Evolutionary conservation across 2,113 vertebrate species (phyloP).

Genomic region (Aepyceros melampus): DNA sequence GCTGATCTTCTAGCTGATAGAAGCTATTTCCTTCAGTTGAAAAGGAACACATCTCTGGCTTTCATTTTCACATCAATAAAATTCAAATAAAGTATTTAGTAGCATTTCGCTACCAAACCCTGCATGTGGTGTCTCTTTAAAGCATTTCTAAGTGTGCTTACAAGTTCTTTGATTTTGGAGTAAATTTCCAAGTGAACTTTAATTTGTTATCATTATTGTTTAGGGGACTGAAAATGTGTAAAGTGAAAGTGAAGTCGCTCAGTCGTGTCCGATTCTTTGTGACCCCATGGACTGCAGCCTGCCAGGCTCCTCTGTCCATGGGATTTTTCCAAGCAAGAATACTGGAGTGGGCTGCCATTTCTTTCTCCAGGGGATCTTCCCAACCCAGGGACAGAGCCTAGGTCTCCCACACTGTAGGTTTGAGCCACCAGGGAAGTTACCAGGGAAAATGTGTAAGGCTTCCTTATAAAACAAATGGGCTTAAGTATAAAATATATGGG

Average conservation of each 20-base stretch:
- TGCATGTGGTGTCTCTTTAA: neutral
- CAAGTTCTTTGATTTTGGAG: neutral
- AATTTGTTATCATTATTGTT: neutral
- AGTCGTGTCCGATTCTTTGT: too few species aligned
- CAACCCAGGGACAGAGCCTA: too few species aligned
- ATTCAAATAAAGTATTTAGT: slow-evolving; percentile 48
- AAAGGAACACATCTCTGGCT: slow-evolving; percentile 30
- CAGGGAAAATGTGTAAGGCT: neutral
- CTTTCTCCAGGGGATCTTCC: too few species aligned
- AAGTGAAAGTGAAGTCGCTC: too few species aligned
- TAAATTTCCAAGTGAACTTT: slow-evolving; percentile 22
- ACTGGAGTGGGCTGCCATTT: too few species aligned
- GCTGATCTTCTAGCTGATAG: slow-evolving; percentile 61
- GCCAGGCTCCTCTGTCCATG: too few species aligned
- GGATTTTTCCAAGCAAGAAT: too few species aligned
- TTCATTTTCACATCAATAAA: slow-evolving; percentile 54
- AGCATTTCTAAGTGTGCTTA: neutral
- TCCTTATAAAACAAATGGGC: neutral
- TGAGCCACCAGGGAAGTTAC: too few species aligned
- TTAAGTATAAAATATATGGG: neutral
- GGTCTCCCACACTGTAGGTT: too few species aligned
- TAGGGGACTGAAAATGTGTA: neutral
- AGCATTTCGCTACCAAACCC: neutral
- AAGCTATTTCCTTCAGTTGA: slow-evolving; percentile 53
- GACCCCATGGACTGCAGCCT: too few species aligned